Conservation (phyloP, 2,888 invertebrate genomes). For the Trichogramma dendrolimi region DNA sequence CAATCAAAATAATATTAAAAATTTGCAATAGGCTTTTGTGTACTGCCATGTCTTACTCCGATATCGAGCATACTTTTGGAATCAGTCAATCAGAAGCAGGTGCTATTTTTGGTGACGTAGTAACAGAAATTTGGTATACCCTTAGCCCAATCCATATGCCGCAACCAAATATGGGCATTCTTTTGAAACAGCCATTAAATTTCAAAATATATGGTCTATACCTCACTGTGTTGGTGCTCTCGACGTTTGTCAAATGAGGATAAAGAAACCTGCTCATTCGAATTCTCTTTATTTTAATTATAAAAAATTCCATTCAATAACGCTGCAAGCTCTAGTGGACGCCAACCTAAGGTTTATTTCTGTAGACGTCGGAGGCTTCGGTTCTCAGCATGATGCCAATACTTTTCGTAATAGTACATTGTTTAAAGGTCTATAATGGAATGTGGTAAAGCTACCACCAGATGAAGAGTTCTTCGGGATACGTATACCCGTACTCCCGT, state of each 20-base stretch:
- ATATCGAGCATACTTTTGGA: constrained; percentile 10
- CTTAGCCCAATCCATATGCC: constrained; percentile 20
- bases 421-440: constrained; percentile 1
- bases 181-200: constrained; percentile 18
- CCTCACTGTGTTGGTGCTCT: constrained; percentile 22
- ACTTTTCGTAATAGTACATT: constrained; percentile 14
- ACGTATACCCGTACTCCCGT: constrained; percentile 11
- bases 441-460: constrained; percentile 3
- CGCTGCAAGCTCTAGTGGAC: constrained; percentile 16
- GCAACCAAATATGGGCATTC: constrained; percentile 12
- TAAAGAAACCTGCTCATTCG: constrained; percentile 6
- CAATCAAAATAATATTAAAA: constrained; percentile 2
- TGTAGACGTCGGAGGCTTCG: constrained; percentile 23
- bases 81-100: constrained; percentile 9
- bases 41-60: constrained; percentile 11
- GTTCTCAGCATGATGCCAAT: constrained; percentile 6
- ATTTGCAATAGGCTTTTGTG: constrained; percentile 13
- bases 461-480: constrained; percentile 8
- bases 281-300: constrained; percentile 10
- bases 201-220: constrained; percentile 12
- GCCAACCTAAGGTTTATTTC: constrained; percentile 7
- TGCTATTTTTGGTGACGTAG: constrained; percentile 1
- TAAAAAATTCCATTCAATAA: constrained; percentile 17
- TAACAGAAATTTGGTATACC: constrained; percentile 9
- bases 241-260: constrained; percentile 9